Evolutionary conservation across 2,113 vertebrate species (phyloP), one percentile per base, ranked within the genome.

Genomic region (Sorex araneus): DNA sequence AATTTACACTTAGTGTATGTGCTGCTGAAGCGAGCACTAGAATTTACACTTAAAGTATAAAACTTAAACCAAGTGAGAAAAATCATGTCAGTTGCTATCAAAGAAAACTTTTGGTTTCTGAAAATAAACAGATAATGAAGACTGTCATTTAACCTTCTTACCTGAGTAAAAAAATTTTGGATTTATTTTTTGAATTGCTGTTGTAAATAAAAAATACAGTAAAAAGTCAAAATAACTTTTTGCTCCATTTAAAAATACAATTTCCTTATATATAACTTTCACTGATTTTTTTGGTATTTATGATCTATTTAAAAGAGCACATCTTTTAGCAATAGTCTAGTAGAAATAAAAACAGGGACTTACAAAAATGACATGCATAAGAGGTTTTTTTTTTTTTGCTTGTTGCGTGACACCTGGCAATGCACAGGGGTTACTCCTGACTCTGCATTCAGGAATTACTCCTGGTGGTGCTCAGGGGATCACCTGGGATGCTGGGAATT

Each of bases 131-230:
- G 75, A 47, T 93, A 85, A n/a, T 89, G 10, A 8, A 40, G 7
- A 40, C 7, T 40, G 40, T 40, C 40, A 40, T 40, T 95, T 96
- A 87, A 81, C 63, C 94, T 60, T 0, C 6, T 87, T 85, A 27
- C 1, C 80, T 0, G 0, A 89, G 30, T 82, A 82, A 81, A 93
- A 93, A 25, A 50, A 84, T 87, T 95, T 94, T 96, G 40, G 83
- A 96, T 71, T 81, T 95, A 12, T 96, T 94, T 36, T 89, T 93
- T 83, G 45, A 97, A 80, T 66, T 69, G 80, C 21, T 96, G 81
- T 34, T 94, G 77, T 78, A 75, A 89, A 95, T 63, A 28, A 86
- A 87, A 64, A 91, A 70, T 57, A 82, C 57, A 50, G 7, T 75
- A 7, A 45, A 83, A 81, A 84, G 40, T 57, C 32, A 18, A 74